phyloP scores from a whole-genome alignment of 2,888 invertebrate species.

The Pristionchus fissidentatus region DNA sequence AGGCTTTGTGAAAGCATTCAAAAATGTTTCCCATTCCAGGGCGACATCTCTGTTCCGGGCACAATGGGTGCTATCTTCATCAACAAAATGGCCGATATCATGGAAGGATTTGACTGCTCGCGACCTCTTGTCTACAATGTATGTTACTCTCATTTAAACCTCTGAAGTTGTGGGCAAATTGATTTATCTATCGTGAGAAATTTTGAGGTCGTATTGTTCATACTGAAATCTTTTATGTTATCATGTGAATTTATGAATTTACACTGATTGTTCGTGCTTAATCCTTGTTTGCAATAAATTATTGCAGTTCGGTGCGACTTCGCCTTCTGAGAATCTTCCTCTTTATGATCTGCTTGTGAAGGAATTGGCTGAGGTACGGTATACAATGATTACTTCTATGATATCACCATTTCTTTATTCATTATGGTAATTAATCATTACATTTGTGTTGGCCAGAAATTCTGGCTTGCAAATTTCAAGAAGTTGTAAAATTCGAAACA shows the following conservation, averaged over 20 bases:
- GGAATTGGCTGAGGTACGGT: conserved; percentile 85
- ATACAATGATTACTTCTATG: background rate
- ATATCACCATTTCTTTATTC: conserved; percentile 77
- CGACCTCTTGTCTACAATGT: conserved; percentile 85
- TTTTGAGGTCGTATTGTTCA: background rate
- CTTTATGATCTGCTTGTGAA: conserved; percentile 88
- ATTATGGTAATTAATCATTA: conserved; percentile 55
- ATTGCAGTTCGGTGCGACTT: conserved; percentile 87
- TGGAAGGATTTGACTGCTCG: conserved; percentile 94
- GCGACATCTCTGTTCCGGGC: conserved; percentile 70
- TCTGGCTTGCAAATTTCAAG: background rate
- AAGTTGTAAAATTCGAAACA: no score
- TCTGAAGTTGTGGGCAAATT: background rate
- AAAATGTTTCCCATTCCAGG: no score
- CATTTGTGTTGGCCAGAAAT: conserved; percentile 47
- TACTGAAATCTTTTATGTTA: background rate
- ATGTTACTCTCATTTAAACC: conserved; percentile 23
- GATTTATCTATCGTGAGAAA: background rate
- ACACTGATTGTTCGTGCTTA: no score
- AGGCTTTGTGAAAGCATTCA: background rate
- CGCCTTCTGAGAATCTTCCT: conserved; percentile 85
- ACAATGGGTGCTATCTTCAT: conserved; percentile 80
- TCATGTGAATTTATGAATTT: background rate
- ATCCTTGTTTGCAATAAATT: conserved; percentile 34
- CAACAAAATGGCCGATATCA: conserved; percentile 92